These are phyloP conservation scores for Drosophila putrida DNA, from an alignment of 2,888 invertebrate genomes.

Conservation along the genomic window DNA sequence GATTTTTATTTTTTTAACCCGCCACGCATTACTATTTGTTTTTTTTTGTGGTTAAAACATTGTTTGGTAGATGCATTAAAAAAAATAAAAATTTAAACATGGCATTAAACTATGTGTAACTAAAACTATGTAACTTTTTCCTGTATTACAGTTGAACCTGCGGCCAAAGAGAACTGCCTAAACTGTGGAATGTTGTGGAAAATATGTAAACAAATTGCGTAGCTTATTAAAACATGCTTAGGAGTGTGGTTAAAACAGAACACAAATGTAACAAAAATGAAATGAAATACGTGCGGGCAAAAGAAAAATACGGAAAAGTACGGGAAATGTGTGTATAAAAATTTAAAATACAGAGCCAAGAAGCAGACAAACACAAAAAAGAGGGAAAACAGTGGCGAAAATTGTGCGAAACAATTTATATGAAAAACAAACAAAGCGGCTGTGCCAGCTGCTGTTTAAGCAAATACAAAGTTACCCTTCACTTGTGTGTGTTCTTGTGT, in stretches of 20 bases:
- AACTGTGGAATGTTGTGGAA: constrained; percentile 26
- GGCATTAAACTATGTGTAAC: constrained; percentile 23
- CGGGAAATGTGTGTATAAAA: constrained; percentile 52
- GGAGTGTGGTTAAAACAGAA: constrained; percentile 22
- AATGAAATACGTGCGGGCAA: constrained; percentile 63
- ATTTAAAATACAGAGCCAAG: constrained; percentile 43
- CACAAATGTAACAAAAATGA: constrained; percentile 53
- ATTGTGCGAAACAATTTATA: constrained; percentile 66
- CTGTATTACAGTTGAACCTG: constrained; percentile 15
- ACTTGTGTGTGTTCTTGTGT: constrained; percentile 14
- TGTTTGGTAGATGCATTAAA: constrained; percentile 29
- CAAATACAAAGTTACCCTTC: constrained; percentile 73
- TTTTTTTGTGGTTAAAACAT: constrained; percentile 56
- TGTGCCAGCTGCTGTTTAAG: constrained; percentile 71
- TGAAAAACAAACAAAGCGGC: constrained; percentile 63
- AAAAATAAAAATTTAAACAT: constrained; percentile 9
- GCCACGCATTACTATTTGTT: constrained; percentile 47
- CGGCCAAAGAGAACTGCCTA: constrained; percentile 19
- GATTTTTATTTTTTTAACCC: constrained; percentile 47
- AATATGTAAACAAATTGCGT: constrained; percentile 43
- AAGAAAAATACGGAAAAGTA: constrained; percentile 55
- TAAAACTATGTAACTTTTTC: constrained; percentile 42
- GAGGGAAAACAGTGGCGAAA: constrained; percentile 47
- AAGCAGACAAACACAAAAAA: constrained; percentile 23
- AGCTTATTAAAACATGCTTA: constrained; percentile 60